Conservation (phyloP, 2,797 vertebrate species). For the Champsocephalus esox region DNA sequence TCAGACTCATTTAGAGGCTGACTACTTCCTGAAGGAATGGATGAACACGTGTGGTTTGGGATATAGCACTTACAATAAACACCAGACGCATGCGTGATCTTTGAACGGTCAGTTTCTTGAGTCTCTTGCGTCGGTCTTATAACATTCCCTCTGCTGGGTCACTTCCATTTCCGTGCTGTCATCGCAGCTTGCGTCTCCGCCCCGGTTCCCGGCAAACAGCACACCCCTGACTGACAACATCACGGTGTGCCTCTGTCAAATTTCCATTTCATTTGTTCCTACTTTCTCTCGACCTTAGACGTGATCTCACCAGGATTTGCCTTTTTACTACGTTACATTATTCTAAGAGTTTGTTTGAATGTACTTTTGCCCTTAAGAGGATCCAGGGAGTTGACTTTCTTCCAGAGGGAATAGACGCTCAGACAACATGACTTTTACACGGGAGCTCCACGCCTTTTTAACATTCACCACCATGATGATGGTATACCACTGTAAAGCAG, state of each 20-base stretch:
- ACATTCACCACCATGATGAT: accelerated
- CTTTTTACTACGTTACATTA: accelerated
- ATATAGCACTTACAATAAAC: neutral
- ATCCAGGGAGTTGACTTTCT: accelerated
- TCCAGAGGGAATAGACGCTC: neutral
- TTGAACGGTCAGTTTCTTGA: too few species aligned
- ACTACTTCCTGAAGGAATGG: constrained; percentile 59
- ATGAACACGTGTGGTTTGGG: constrained; percentile 14
- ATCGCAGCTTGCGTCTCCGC: accelerated
- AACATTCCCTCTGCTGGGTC: too few species aligned
- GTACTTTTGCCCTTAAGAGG: too few species aligned
- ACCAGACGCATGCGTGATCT: constrained; percentile 28
- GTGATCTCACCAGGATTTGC: accelerated
- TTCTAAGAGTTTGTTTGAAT: neutral
- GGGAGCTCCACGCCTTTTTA: neutral
- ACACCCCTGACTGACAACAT: too few species aligned
- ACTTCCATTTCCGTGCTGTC: neutral
- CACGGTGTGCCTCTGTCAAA: too few species aligned
- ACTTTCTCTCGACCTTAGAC: too few species aligned
- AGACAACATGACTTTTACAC: neutral
- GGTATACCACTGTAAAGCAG: neutral
- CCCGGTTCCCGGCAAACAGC: neutral
- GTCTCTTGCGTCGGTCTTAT: too few species aligned
- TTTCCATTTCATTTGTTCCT: accelerated
- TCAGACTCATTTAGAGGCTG: constrained; percentile 46